phyloP scores from a whole-genome alignment of 2,888 invertebrate species.

The Oscheius sp. region DNA sequence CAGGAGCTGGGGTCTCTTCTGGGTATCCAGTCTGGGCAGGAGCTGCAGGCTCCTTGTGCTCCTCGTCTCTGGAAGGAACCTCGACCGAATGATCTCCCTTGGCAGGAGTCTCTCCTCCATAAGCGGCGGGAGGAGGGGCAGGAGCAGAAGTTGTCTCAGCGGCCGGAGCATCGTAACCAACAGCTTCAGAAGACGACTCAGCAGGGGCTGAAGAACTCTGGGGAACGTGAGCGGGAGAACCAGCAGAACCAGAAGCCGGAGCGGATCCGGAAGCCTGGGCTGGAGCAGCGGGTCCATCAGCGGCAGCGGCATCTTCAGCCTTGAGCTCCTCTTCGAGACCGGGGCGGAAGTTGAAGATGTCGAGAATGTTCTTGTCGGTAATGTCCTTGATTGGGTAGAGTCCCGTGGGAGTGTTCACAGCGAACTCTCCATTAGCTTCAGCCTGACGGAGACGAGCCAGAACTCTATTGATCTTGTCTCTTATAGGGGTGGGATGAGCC shows the following conservation, averaged over 20 bases:
- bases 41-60: slow-evolving; percentile 23
- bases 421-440: slow-evolving; percentile 54
- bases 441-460: slow-evolving; percentile 48
- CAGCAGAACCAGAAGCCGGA: slow-evolving; percentile 16
- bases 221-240: slow-evolving; percentile 7
- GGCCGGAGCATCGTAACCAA: slow-evolving; percentile 17
- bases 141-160: slow-evolving; percentile 13
- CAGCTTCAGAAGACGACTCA: slow-evolving; percentile 17
- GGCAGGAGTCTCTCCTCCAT: slow-evolving; percentile 6
- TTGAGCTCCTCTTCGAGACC: slow-evolving; percentile 42
- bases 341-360: slow-evolving; percentile 57
- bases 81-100: slow-evolving; percentile 7
- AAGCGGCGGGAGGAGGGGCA: slow-evolving; percentile 27
- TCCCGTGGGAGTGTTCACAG: slow-evolving; percentile 61
- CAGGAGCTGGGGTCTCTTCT: slow-evolving; percentile 1
- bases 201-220: not conserved
- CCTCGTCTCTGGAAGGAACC: not conserved
- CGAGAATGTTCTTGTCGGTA: slow-evolving; percentile 51
- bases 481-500: slow-evolving; percentile 36
- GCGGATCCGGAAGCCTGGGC: slow-evolving; percentile 3
- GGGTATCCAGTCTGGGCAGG: not conserved
- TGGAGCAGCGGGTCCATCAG: not conserved
- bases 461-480: slow-evolving; percentile 52
- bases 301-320: not conserved
- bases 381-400: slow-evolving; percentile 60